Conservation (phyloP, 1,140 invertebrate species). For the Heliothis subflexa region DNA sequence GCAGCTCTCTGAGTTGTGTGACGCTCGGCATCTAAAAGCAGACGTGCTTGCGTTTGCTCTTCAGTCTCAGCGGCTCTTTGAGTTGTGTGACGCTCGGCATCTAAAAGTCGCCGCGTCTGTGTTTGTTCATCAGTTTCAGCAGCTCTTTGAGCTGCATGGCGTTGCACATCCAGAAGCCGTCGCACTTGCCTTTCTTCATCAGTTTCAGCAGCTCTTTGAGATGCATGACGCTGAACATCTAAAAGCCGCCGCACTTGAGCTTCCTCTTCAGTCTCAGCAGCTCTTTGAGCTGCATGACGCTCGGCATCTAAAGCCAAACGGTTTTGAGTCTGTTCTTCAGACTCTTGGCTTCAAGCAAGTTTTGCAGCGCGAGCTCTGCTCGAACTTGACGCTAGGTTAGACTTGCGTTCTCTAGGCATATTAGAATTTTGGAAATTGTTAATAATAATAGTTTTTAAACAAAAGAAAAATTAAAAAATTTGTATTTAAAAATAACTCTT, state of each 20-base stretch:
- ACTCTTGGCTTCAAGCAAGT: too few relatives aligned
- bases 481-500: too few relatives aligned
- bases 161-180: constrained; percentile 48
- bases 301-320: constrained; percentile 48
- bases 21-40: too few relatives aligned
- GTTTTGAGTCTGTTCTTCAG: constrained; percentile 50
- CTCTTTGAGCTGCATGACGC: constrained; percentile 40
- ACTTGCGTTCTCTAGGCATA: too few relatives aligned
- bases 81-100: constrained; percentile 50
- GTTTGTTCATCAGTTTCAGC: constrained; percentile 49
- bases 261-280: constrained; percentile 49
- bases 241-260: constrained; percentile 44
- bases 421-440: too few relatives aligned
- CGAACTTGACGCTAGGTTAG: too few relatives aligned
- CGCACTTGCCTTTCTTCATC: constrained; percentile 51
- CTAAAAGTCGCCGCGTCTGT: constrained; percentile 44
- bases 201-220: constrained; percentile 37
- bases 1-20: constrained; percentile 21
- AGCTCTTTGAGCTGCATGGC: constrained; percentile 48
- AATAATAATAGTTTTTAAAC: too few relatives aligned
- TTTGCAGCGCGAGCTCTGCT: too few relatives aligned
- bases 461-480: too few relatives aligned
- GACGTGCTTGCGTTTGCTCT: not conserved
- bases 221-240: constrained; percentile 51
- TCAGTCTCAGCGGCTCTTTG: not conserved